Conservation (phyloP, 2,888 invertebrate species). For the Gymnosoma rotundatum region DNA sequence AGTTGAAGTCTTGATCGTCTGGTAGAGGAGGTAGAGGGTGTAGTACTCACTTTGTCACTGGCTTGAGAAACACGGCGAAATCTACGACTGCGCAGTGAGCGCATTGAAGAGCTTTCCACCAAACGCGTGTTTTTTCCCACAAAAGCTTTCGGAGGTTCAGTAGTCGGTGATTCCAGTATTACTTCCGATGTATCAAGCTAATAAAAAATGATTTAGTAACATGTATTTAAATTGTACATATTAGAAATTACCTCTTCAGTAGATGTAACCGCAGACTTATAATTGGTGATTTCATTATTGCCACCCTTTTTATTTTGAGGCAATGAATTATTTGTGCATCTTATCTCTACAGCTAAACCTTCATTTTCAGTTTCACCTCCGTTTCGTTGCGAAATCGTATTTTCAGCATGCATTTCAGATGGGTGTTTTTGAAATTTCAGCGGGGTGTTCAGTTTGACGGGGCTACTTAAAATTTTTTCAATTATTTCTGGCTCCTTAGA, state of each 20-base stretch:
- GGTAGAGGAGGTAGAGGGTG: constrained; percentile 50
- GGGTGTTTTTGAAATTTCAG: neutral
- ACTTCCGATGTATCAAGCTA: constrained; percentile 76
- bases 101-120: constrained; percentile 29
- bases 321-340: neutral
- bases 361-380: neutral
- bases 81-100: constrained; percentile 46
- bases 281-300: neutral
- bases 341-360: neutral
- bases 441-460: constrained; percentile 25
- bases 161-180: constrained; percentile 77
- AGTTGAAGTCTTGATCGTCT: constrained; percentile 74
- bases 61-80: constrained; percentile 29
- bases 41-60: constrained; percentile 73
- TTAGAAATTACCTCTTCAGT: constrained; percentile 60
- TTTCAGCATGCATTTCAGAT: neutral
- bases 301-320: neutral
- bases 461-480: constrained; percentile 58
- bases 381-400: neutral
- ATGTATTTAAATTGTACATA: neutral
- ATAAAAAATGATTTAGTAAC: neutral
- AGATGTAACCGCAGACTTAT: neutral
- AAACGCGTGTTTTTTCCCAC: constrained; percentile 49
- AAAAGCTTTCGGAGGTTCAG: constrained; percentile 35
- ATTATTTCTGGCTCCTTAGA: constrained; percentile 51